Evolutionary conservation across 2,113 vertebrate species (phyloP), one percentile per base, ranked within the genome.

Genomic region (Chiloscyllium plagiosum): DNA sequence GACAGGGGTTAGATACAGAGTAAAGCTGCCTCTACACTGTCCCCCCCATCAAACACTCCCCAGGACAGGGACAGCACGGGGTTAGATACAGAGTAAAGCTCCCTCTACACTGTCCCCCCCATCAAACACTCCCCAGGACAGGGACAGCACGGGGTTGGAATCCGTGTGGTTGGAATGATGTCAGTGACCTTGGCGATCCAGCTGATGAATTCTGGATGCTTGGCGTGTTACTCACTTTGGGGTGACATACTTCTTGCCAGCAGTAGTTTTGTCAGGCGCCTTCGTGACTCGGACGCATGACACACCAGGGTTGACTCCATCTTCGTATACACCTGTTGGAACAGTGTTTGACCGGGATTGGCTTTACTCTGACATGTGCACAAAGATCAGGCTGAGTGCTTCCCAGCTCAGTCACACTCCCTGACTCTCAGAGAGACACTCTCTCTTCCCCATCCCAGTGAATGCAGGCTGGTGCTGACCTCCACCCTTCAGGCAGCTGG

Each of bases 281-380:
- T 98, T 99, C 96, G 98, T 98, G 78, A 98, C 98, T 96, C 97
- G 97, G 96, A 99, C 97, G 96, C 98, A 99, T 96, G 98, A 98
- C 96, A 99, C 97, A 0, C 98, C 97, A 1, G 97, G 97, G 86
- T 98, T 98, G 56, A 98, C 98, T 94, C 98, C 98, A 66, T 98
- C 98, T 95, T 98, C 98, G 0, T 98, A 99, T 19, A 98, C 96
- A 70, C 98, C 98, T 99, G 96, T n/a, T 78, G 96, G 24, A 65
- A 96, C 29, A 76, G 13, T n/a, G 42, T 37, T 61, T 12, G 26
- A 52, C 29, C 52, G 26, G 7, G 5, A 7, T 42, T 22, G 19
- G 47, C 0, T 50, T 61, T 61, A 33, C 50, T 61, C 17, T 4
- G 13, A 29, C 17, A 24, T 50, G 4, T 0, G 42, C 2, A 20